Evolutionary conservation across 2,888 invertebrate genomes (phyloP), one percentile per base, ranked within the genome.

Genomic region (Pherbina coryleti): DNA sequence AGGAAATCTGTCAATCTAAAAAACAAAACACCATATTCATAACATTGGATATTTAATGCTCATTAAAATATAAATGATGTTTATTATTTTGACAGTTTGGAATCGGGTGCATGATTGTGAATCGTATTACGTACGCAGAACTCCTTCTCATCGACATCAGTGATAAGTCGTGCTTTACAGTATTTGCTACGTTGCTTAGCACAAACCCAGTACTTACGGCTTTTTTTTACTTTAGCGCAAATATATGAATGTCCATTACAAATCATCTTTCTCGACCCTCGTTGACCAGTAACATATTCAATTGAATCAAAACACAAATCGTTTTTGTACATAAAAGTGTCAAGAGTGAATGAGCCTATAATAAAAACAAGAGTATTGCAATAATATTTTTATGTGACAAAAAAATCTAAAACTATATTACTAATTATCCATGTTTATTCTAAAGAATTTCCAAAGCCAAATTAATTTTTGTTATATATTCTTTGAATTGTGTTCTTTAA

Each of bases 121-220:
- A 72, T 37, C 44, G 83, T 81, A 78, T 87, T 87, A n/a, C 85
- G 84, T 5, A 83, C 81, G 37, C 82, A 83, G 78, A 87, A 84
- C 74, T 85, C 81, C 2, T 79, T 77, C 79, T 87, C 87, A 1
- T 80, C 70, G 5, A 79, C 28, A 81, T 87, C 84, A 25, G 87
- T 87, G 34, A 88, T 85, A 4, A 88, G 78, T 4, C 88, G 83
- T 0, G 88, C 88, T 72, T 87, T 88, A 73, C 88, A 88, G 70
- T 85, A 86, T 70, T 82, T 83, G 79, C 87, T 87, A 5, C 88
- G 84, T 75, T 88, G 88, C 74, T 87, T 87, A 1, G 86, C 81
- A 74, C 88, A 88, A 5, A 86, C 85, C 88, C 88, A 88, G 82
- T 88, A 88, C 78, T 87, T 88, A 44, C 87, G 84, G 78, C 82